Conservation (phyloP, 2,797 vertebrate species). For the Pogoniulus pusillus region DNA sequence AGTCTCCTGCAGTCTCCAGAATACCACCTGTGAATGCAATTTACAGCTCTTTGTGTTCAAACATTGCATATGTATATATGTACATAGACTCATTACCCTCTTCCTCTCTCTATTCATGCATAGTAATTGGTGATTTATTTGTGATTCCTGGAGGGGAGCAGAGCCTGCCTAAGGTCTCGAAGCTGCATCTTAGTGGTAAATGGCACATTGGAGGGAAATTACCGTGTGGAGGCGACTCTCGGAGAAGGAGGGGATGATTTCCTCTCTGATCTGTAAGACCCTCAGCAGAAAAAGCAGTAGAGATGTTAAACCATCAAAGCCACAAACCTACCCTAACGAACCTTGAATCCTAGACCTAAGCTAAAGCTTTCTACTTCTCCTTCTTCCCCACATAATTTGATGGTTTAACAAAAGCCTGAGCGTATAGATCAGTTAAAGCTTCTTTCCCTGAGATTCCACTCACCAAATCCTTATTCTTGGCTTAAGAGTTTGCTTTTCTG, state of each 20-base stretch:
- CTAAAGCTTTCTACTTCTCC: too few species aligned
- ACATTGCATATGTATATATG: conserved; percentile 66
- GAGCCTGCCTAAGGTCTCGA: not conserved
- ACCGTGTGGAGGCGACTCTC: not conserved
- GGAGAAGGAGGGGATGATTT: not conserved
- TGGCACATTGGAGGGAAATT: not conserved
- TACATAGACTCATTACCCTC: conserved; percentile 59
- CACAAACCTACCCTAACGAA: too few species aligned
- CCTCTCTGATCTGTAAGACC: too few species aligned
- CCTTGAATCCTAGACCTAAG: too few species aligned
- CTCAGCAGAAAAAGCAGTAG: too few species aligned
- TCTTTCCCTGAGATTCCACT: too few species aligned
- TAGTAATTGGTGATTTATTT: conserved; percentile 63
- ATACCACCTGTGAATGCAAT: conserved; percentile 69
- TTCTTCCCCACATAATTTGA: too few species aligned
- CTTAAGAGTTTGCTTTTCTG: too few species aligned
- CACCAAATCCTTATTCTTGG: too few species aligned
- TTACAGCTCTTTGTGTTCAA: conserved; percentile 67
- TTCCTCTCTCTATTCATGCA: conserved; percentile 55
- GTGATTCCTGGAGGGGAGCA: conserved; percentile 17
- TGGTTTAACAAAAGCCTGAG: too few species aligned
- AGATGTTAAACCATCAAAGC: too few species aligned
- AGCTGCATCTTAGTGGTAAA: not conserved
- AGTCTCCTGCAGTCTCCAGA: conserved; percentile 56
- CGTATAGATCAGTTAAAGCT: too few species aligned